phyloP scores from a whole-genome alignment of 92 coral and sea anemone species.

The Parazoanthus swiftii region DNA sequence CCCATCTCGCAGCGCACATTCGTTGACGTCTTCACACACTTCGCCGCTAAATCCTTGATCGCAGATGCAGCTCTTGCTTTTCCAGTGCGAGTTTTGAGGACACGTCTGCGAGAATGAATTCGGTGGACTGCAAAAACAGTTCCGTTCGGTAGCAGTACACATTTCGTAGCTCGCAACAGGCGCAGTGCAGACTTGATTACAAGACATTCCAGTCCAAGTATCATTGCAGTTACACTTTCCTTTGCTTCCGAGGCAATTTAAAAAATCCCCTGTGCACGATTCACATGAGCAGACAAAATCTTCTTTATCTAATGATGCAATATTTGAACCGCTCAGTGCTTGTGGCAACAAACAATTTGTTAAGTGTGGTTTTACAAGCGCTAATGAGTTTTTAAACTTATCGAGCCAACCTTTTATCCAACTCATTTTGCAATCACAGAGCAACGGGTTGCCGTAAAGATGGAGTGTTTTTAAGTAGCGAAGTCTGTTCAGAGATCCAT shows the following conservation, averaged over 20 bases:
- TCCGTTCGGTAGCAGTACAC: neutral
- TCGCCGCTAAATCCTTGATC: slow-evolving; percentile 29
- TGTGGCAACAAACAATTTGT: neutral
- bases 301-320: neutral
- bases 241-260: neutral
- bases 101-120: neutral
- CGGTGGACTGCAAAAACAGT: slow-evolving; percentile 15
- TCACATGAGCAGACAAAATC: slow-evolving; percentile 14
- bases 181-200: slow-evolving; percentile 25
- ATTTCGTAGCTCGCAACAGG: slow-evolving; percentile 2
- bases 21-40: slow-evolving; percentile 15
- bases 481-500: slow-evolving; percentile 26
- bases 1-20: neutral
- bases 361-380: neutral
- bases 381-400: neutral
- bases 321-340: neutral
- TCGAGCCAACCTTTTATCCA: slow-evolving; percentile 23
- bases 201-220: slow-evolving; percentile 14
- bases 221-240: neutral
- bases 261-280: neutral
- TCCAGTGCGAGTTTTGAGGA: neutral
- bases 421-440: slow-evolving; percentile 32
- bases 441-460: slow-evolving; percentile 14
- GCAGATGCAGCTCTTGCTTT: slow-evolving; percentile 22
- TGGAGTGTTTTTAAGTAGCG: slow-evolving; percentile 23